Evolutionary conservation across 2,797 vertebrate genomes (phyloP), one percentile per base, ranked within the genome.

Genomic region (Xenops minutus): DNA sequence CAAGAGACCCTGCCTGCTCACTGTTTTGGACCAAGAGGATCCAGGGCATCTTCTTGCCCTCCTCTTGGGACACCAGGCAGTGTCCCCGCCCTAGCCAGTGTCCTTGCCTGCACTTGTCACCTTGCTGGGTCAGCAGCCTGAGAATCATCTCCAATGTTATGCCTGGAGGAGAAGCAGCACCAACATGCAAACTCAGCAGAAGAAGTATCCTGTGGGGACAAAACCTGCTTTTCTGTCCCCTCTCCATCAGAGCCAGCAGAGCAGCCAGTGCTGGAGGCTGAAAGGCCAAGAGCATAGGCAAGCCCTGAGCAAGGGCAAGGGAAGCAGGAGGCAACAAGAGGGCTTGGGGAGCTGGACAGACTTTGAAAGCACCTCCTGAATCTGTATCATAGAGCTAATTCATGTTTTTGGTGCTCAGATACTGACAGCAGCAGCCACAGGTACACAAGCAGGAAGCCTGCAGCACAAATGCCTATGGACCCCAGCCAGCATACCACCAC

Each of bases 121-220:
- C 0, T 1, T n/a, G 76, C 93, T 94, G 81, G 78, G 43, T 94
- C 87, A 92, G 94, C 80, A 78, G 55, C 83, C 64, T 46, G 48
- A 68, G 54, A 89, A 92, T 73, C 48, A 52, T 24, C 66, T 78
- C 54, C 48, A 64, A 48, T 8, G 2, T 52, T 83, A 46, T 0
- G 55, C 96, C 92, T 59, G 81, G 77, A 96, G 92, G 68, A 92
- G 37, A 69, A 78, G 79, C 22, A 63, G 64, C 69, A 55, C 51
- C 3, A 5, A 37, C 20, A 18, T 32, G 63, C 77, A 81, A 39
- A 26, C 79, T 94, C 88, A 94, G 84, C 69, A 89, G 71, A 92
- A 76, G 37, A 88, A 19, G 24, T 63, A 34, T 37, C 77, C 32
- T 3, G 0, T 21, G 55, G 62, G 48, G 69, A 10, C 51, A 62